Evolutionary conservation across 2,888 invertebrate species (phyloP), one percentile per base, ranked within the genome.

Genomic region (Lepetodrilus schrolli): DNA sequence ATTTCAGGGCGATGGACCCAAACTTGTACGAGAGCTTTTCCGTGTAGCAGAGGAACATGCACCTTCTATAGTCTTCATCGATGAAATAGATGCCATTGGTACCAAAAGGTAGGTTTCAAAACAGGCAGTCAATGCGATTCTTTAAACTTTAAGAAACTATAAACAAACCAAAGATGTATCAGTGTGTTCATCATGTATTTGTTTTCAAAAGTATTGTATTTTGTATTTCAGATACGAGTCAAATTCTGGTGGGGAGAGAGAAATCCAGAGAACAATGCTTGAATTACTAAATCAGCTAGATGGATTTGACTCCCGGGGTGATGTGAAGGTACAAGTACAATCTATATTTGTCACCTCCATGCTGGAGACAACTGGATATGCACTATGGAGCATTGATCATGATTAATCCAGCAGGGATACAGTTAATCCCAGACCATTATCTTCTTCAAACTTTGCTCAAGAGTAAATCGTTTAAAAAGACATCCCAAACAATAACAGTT

Each of bases 21-120:
- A 99, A 92, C 92, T 99, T 77, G 99, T 99, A 0, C 93, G 99
- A 73, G 99, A 99, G 90, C 91, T 99, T 76, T 99, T 99, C 92
- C 93, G 99, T 84, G 99, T 99, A n/a, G 99, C 99, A 0, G 99
- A 99, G 90, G 99, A 99, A 89, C 98, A 99, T 92, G 98, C 99
- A 0, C 99, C 99, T 0, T 98, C 99, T 0, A 99, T 99, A 91
- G 98, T 99, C 10, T 99, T 99, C 89, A 99, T 99, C 86, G 99
- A 99, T 93, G 99, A 99, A 93, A 99, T 99, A 86, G 99, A 99
- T 93, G 99, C 99, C 34, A 96, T 99, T 13, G 99, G 99, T 74
- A 99, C 98, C 4, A 99, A 99, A 92, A 94, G 92, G 89, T 89
- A 70, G 73, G 76, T 38, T 70, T 10, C 13, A 26, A n/a, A 26